Base-by-base conservation (phyloP, 2,888 invertebrate species). In the Nomada goodeniana region DNA sequence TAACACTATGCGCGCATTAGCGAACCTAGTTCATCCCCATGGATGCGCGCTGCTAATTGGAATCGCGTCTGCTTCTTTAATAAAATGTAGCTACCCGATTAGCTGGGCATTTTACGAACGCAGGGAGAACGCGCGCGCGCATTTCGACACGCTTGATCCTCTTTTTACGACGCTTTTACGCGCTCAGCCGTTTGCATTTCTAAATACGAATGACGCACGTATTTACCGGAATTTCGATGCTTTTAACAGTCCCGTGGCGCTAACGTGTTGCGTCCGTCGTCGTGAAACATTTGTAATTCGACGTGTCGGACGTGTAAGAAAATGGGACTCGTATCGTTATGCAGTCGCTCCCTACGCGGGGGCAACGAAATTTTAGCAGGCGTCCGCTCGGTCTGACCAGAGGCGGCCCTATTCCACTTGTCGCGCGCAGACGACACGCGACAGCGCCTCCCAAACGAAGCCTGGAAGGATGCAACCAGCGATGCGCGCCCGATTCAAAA, bases 11-110 rank as follows among this genome's bases (percentile, higher is more conserved):
- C 11, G 15, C 52, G 15, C 18, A 20, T 61, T 44, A 53, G 18
- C 44, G 18, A 23, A 36, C 18, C 36, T 67, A 44, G 65, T 75
- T 61, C 26, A n/a, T 1, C 70, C 11, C 68, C 13, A 18, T 52
- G 18, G n/a, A 47, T 61, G 65, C 52, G 7, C 36, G 36, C 36
- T 36, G 36, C 9, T 36, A 36, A 7, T 7, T 36, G 36, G 36
- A 36, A 36, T 36, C 36, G 7, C 0, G 7, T 36, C 36, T 7
- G 7, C 7, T 36, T 36, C 7, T 36, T 36, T 7, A 36, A 36
- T 36, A 36, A 36, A 36, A 36, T 36, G 7, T 36, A 36, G 36
- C 36, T 36, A 36, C 36, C 1, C 36, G 36, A 36, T 36, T 36
- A 36, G 36, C 36, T 7, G 36, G 36, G 36, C 36, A 36, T 36